These are phyloP conservation scores for Malthinus seriepunctatus DNA, from an alignment of 2,888 invertebrate genomes.

Conservation along the genomic window DNA sequence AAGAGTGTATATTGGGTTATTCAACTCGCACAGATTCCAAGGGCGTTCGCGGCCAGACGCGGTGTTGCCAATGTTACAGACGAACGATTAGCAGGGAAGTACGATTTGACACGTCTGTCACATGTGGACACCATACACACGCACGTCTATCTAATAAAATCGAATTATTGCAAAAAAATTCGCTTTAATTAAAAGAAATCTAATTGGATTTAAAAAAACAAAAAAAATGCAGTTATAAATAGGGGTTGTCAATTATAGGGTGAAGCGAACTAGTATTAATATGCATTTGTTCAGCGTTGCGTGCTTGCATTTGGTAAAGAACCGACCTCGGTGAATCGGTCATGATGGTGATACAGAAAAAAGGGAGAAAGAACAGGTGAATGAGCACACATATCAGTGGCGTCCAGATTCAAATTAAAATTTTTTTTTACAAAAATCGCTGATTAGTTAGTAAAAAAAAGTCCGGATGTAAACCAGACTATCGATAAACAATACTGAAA, in stretches of 20 bases:
- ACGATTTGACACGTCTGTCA: conserved; percentile 21
- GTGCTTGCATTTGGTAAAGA: conserved; percentile 13
- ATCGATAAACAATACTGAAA: conserved; percentile 23
- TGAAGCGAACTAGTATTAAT: conserved; percentile 8
- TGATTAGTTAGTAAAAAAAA: not conserved
- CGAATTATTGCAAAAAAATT: not conserved
- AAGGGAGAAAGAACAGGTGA: conserved; percentile 15
- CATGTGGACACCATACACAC: conserved; percentile 4
- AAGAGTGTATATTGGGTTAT: conserved; percentile 32
- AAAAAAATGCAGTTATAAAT: no score
- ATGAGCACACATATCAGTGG: conserved; percentile 7
- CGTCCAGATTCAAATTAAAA: not conserved
- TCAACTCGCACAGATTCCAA: conserved; percentile 38
- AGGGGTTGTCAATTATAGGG: not conserved
- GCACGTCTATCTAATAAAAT: not conserved
- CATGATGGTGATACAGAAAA: not conserved
- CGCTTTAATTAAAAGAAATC: not conserved
- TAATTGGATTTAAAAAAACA: no score
- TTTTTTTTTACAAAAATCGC: no score
- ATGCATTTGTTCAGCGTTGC: conserved; percentile 2
- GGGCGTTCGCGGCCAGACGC: conserved; percentile 38
- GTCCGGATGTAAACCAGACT: conserved; percentile 28
- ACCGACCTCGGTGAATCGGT: conserved; percentile 11
- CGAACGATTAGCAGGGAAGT: conserved; percentile 23
- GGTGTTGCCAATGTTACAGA: conserved; percentile 31